Evolutionary conservation across 2,797 vertebrate genomes (phyloP).

Genomic region (Siniperca obscura): DNA sequence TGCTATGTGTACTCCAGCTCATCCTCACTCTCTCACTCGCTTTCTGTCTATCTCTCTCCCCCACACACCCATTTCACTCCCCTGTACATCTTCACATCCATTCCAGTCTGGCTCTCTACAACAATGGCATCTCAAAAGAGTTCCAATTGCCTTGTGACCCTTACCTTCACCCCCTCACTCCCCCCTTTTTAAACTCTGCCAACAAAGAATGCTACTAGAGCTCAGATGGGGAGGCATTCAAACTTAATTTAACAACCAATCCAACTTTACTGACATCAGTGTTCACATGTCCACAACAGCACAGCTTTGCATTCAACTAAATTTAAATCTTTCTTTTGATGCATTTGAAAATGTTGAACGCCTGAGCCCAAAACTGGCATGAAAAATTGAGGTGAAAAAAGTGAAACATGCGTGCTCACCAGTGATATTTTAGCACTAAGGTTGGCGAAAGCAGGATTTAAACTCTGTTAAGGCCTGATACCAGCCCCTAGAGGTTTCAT

Average conservation of each 20-base stretch:
- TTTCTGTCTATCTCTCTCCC: background rate
- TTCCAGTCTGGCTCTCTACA: conserved; percentile 60
- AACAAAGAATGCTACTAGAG: conserved; percentile 59
- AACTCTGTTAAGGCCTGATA: background rate
- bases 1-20: conserved; percentile 35
- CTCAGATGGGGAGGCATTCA: conserved; percentile 39
- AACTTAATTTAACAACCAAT: conserved; percentile 37
- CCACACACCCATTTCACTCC: conserved; percentile 28
- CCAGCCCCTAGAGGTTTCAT: background rate
- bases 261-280: conserved; percentile 13
- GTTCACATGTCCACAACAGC: conserved; percentile 7
- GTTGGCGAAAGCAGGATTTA: background rate
- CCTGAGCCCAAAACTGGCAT: background rate
- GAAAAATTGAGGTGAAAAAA: background rate
- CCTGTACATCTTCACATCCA: conserved; percentile 55
- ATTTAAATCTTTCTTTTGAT: background rate
- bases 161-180: conserved; percentile 50
- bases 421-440: background rate
- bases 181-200: conserved; percentile 27
- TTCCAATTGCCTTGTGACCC: conserved; percentile 73
- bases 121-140: conserved; percentile 70
- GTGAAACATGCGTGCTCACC: background rate
- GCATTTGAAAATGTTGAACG: background rate
- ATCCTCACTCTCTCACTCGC: conserved; percentile 7
- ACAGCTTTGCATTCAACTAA: background rate